These are phyloP conservation scores for Eptesicus fuscus DNA, from an alignment of 2,113 vertebrate species.

Conservation along the genomic window DNA sequence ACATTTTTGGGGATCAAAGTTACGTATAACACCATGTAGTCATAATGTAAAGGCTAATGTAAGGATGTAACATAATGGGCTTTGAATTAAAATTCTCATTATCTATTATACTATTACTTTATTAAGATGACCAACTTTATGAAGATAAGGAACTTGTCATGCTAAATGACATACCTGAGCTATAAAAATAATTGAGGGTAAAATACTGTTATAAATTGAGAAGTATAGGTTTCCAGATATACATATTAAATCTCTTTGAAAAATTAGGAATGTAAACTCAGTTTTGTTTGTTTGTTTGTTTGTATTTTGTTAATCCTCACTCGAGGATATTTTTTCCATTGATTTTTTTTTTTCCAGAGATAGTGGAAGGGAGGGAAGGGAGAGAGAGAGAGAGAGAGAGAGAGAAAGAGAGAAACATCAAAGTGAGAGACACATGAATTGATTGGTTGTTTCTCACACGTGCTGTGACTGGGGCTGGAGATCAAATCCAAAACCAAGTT, in stretches of 20 bases:
- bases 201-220: neutral
- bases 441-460: too few species aligned
- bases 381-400: too few species aligned
- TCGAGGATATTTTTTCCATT: too few species aligned
- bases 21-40: neutral
- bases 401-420: too few species aligned
- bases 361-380: too few species aligned
- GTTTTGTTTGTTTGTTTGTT: neutral
- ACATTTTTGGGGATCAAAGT: neutral
- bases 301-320: too few species aligned
- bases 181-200: neutral
- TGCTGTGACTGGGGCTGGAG: too few species aligned
- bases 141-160: neutral
- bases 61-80: neutral
- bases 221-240: neutral
- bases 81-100: constrained; percentile 32
- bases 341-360: too few species aligned
- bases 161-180: neutral
- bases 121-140: constrained; percentile 21
- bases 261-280: neutral
- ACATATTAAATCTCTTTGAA: neutral
- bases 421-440: too few species aligned
- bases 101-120: constrained; percentile 5
- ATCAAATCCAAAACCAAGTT: too few species aligned
- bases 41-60: constrained; percentile 14